A percentile compares a stretch with the other conserved stretches of the same genome.
These are phyloP conservation scores for Squalus acanthias DNA, from an alignment of 2,797 vertebrate genomes.

Conservation along the genomic window DNA sequence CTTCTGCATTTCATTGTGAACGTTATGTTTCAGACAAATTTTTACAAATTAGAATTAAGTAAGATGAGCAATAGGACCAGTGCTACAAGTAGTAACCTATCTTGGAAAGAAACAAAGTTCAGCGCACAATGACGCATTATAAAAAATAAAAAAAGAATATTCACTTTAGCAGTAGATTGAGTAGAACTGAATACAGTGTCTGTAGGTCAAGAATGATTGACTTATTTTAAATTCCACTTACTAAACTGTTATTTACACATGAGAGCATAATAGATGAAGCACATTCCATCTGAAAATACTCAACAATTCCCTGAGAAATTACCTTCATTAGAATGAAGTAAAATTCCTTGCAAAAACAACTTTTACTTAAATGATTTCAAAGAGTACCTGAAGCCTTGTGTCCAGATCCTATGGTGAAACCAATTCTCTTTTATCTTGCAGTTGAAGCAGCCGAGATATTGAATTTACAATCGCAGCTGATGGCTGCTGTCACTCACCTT, in stretches of 20 bases:
- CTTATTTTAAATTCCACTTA: background rate
- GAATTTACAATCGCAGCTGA: background rate
- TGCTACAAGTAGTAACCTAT: background rate
- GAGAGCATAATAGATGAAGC: background rate
- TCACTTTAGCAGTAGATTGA: background rate
- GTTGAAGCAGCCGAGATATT: too few relatives aligned
- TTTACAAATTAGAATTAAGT: too few relatives aligned
- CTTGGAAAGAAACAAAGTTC: background rate
- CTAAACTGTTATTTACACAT: background rate
- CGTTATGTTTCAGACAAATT: background rate
- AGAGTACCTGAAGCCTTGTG: background rate
- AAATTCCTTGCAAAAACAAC: background rate
- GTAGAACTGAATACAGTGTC: background rate
- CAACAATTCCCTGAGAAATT: background rate
- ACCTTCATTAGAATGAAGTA: background rate
- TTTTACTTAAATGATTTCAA: background rate
- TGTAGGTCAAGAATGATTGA: background rate
- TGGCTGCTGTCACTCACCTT: background rate
- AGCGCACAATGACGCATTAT: background rate
- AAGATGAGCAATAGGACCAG: background rate
- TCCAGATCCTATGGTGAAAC: background rate
- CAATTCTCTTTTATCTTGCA: background rate
- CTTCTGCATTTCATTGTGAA: background rate
- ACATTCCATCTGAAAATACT: background rate
- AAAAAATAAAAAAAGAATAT: background rate